phyloP scores from a whole-genome alignment of 2,888 invertebrate genomes.

The Omphaloscelis lunosa region DNA sequence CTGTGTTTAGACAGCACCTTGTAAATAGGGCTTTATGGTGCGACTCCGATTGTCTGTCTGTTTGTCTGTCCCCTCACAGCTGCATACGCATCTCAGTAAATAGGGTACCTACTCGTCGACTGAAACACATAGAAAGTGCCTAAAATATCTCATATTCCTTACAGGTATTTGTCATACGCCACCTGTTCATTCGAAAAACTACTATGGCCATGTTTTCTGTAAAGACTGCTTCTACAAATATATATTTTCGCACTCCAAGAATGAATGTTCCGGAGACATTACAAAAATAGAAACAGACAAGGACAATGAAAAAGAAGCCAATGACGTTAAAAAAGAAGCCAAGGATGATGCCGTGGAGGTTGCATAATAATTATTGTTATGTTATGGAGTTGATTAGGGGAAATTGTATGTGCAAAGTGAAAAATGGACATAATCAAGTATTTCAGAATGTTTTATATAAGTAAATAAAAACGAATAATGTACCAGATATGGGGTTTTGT shows the following conservation, averaged over 20 bases:
- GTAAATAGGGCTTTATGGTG: too few relatives aligned
- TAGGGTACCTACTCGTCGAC: neutral
- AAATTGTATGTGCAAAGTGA: conserved; percentile 3
- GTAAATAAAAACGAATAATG: conserved; percentile 8
- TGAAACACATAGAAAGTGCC: neutral
- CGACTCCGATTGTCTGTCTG: neutral
- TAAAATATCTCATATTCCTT: conserved; percentile 10
- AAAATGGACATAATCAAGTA: neutral
- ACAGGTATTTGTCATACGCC: conserved; percentile 68
- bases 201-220: conserved; percentile 71
- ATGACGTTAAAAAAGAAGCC: conserved; percentile 11
- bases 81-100: neutral
- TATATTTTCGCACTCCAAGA: conserved; percentile 67
- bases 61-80: neutral
- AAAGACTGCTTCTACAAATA: conserved; percentile 72
- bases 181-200: conserved; percentile 61
- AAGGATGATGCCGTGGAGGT: neutral
- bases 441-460: neutral
- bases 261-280: conserved; percentile 46
- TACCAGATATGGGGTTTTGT: neutral
- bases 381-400: neutral
- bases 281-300: conserved; percentile 30
- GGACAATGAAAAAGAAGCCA: conserved; percentile 10
- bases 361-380: neutral
- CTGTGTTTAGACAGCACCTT: too few relatives aligned